phyloP scores from a whole-genome alignment of 2,113 vertebrate genomes.

The Turnix velox region DNA sequence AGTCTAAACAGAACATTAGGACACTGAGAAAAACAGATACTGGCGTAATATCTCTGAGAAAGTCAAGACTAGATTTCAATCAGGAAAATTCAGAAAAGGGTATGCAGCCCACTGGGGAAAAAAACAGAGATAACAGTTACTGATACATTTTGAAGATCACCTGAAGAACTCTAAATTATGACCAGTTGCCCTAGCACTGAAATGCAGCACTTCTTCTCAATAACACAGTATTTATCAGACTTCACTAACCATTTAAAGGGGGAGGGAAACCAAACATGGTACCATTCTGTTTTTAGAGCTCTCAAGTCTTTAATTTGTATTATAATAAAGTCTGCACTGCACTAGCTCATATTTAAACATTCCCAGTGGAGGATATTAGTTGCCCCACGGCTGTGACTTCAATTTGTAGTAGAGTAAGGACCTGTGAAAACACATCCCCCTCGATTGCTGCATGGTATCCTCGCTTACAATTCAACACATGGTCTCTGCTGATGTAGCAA shows the following conservation, averaged over 20 bases:
- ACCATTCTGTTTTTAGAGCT: neutral
- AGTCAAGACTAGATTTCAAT: neutral
- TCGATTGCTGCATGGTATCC: neutral
- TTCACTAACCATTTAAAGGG: neutral
- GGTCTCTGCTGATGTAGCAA: neutral
- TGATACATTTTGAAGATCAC: neutral
- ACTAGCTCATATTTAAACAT: neutral
- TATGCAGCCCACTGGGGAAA: neutral
- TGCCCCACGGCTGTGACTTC: neutral
- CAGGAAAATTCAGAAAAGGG: neutral
- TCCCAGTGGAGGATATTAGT: neutral
- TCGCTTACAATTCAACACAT: neutral
- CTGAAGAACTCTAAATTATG: neutral
- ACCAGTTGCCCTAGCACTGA: neutral
- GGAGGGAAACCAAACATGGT: neutral
- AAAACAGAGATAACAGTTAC: neutral
- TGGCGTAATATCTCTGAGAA: neutral
- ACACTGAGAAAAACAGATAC: neutral
- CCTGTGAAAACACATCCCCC: neutral
- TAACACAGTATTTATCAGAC: neutral
- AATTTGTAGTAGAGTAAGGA: neutral
- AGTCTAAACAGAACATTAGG: neutral
- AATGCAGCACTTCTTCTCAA: neutral
- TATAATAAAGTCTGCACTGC: neutral
- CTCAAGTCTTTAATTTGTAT: neutral